Base-by-base conservation (phyloP, 2,797 vertebrate species). In the Semaprochilodus insignis region DNA sequence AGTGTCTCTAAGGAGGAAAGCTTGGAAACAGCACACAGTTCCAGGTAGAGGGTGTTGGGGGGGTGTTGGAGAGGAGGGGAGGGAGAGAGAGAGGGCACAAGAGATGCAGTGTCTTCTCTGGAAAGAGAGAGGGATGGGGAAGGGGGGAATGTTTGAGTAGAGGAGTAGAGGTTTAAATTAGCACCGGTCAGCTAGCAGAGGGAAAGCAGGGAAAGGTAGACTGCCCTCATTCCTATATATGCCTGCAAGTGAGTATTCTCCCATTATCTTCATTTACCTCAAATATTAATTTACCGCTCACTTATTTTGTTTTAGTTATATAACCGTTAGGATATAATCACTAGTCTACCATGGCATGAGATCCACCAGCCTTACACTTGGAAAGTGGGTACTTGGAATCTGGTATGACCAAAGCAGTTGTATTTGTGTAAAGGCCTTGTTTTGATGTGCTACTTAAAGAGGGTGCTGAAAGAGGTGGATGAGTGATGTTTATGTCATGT, bases 81-180 rank as follows among this genome's bases (percentile, higher is more conserved):
- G 91, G 88, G 91, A 91, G 76, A 84, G 82, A 75, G 55, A 90
- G 89, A 91, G 87, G 90, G 89, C 88, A 95, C 94, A 95, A 95
- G 94, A 94, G 93, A 92, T 94, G 93, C 81, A 95, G 94, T 95
- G 95, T 95, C 93, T 93, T 93, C 92, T 88, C 91, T 93, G 93
- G 91, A 93, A 93, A 93, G 92, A 88, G 92, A 67, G 84, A 91
- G 91, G 88, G 91, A 91, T 90, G 88, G 88, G 87, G 86, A n/a
- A 84, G 66, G 84, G 91, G 88, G 90, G 89, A 88, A 88, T 94
- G 94, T 95, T 95, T 95, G 92, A 93, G 92, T 93, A 93, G 90
- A 93, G 91, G 90, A 93, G 88, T 83, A 87, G 89, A 93, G 90
- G 92, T 93, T 95, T 94, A 94, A 95, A 93, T 93, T 95, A 94